Percentiles rank a stretch among this genome's conserved stretches.
These are phyloP conservation scores for Troides aeacus DNA, from an alignment of 2,888 invertebrate species.

Conservation along the genomic window DNA sequence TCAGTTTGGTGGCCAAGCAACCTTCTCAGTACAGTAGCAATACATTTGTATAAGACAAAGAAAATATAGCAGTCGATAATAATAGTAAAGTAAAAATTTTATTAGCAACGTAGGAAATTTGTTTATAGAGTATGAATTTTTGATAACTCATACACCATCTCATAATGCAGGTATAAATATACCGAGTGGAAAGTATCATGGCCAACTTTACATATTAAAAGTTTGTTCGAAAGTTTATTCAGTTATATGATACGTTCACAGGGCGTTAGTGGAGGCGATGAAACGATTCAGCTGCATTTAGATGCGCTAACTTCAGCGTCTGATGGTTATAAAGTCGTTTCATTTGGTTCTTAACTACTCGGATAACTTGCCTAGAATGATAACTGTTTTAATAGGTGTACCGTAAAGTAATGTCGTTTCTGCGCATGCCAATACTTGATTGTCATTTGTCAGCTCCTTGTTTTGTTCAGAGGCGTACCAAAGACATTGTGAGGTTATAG, in stretches of 20 bases:
- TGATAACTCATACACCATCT: not conserved
- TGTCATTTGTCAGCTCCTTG: too few relatives aligned
- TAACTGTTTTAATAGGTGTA: slow-evolving; percentile 8
- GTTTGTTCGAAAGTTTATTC: slow-evolving; percentile 35
- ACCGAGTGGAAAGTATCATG: slow-evolving; percentile 9
- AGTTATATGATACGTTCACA: slow-evolving; percentile 29
- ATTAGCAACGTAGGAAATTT: not conserved
- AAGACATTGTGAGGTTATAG: too few relatives aligned
- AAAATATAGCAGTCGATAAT: too few relatives aligned
- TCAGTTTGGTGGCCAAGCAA: too few relatives aligned
- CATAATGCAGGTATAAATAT: not conserved
- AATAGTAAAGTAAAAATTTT: not conserved
- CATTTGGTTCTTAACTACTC: slow-evolving; percentile 32
- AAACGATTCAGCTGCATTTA: slow-evolving; percentile 41
- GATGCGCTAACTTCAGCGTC: slow-evolving; percentile 41
- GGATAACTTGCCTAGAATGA: slow-evolving; percentile 13
- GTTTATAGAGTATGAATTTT: not conserved
- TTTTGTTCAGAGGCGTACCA: too few relatives aligned
- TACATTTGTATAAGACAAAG: too few relatives aligned
- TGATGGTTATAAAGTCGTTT: slow-evolving; percentile 36
- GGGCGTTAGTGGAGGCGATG: slow-evolving; percentile 35
- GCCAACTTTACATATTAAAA: slow-evolving; percentile 49
- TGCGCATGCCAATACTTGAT: too few relatives aligned
- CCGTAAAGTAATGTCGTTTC: too few relatives aligned
- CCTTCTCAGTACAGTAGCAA: too few relatives aligned